These are phyloP conservation scores for Bombus waltoni DNA, from an alignment of 1,140 invertebrate species.

Conservation along the genomic window DNA sequence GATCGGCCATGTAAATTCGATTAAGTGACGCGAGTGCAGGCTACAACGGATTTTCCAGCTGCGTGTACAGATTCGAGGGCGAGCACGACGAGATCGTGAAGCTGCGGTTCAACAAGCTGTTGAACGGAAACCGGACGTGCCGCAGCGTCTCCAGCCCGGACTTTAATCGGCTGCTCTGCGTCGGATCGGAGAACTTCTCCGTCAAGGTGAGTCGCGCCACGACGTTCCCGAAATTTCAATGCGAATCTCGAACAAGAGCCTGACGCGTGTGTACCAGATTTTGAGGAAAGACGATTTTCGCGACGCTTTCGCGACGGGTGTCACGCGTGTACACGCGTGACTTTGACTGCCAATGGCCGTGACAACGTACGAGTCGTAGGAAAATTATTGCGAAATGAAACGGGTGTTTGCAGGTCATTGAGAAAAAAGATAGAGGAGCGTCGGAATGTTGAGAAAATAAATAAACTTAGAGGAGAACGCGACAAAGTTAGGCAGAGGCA, in stretches of 20 bases:
- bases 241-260: no score
- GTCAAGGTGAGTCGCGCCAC: conserved; percentile 72
- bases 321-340: background rate
- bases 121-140: conserved; percentile 86
- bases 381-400: no score
- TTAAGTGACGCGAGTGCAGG: conserved; percentile 63
- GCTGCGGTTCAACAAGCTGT: conserved; percentile 86
- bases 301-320: no score
- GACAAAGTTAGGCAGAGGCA: no score
- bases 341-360: no score
- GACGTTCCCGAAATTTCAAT: background rate
- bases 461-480: no score
- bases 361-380: no score
- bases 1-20: conserved; percentile 61
- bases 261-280: no score
- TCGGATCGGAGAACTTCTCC: conserved; percentile 79
- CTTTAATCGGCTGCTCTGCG: conserved; percentile 88
- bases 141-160: conserved; percentile 86
- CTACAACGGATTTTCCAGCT: conserved; percentile 84
- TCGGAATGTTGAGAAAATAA: no score
- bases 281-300: no score
- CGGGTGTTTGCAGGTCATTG: no score
- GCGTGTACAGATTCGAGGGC: conserved; percentile 92
- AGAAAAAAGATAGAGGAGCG: no score
- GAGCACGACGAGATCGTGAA: conserved; percentile 90